phyloP scores from a whole-genome alignment of 2,113 vertebrate species.

The Psilopsiagon aurifrons region DNA sequence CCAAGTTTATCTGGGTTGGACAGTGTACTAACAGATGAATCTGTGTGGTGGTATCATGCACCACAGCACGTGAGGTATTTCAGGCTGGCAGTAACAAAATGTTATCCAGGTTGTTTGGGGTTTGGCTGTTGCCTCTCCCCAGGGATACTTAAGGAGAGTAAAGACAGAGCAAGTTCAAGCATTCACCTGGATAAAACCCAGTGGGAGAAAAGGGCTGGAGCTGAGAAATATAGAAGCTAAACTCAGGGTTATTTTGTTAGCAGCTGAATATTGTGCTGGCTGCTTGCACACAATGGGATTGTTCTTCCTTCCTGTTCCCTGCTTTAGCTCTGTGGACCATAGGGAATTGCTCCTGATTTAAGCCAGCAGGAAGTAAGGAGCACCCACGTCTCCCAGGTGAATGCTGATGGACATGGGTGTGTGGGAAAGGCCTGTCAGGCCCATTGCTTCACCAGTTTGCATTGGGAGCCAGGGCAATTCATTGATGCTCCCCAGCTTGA shows the following conservation, averaged over 20 bases:
- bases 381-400: background rate
- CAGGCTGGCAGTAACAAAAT: background rate
- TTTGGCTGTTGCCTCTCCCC: background rate
- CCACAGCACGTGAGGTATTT: background rate
- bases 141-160: accelerated
- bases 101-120: background rate
- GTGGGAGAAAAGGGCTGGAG: background rate
- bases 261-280: background rate
- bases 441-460: accelerated
- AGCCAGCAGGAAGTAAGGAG: background rate
- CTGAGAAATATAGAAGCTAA: background rate
- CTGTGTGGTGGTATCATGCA: background rate
- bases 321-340: background rate
- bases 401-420: background rate
- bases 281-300: background rate
- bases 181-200: background rate
- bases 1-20: conserved; percentile 24
- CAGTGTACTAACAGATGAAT: background rate
- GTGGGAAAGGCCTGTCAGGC: background rate
- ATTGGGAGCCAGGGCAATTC: background rate
- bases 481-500: background rate
- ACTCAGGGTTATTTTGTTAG: background rate
- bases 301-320: background rate
- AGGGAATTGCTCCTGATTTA: background rate
- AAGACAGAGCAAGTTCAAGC: accelerated